Evolutionary conservation across 2,113 vertebrate species (phyloP), one percentile per base, ranked within the genome.

Genomic region (Sceloporus tristichus): DNA sequence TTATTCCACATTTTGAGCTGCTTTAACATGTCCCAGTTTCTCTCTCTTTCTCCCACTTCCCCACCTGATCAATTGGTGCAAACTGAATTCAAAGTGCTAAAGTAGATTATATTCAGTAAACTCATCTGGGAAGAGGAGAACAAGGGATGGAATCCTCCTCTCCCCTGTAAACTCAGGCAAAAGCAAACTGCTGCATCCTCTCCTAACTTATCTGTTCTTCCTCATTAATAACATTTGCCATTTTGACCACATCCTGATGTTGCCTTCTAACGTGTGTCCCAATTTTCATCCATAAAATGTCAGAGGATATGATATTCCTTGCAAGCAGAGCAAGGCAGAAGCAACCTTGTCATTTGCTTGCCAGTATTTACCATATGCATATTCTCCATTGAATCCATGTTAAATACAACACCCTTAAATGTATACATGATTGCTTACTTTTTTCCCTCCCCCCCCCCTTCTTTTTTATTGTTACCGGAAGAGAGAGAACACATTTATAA

Each of bases 401-500:
- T 59, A 80, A 71, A 19, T 10, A 11, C 77, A 80, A 71, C 6
- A 59, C 23, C 71, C 66, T 62, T 62, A 65, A 40, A 73, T 2
- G 7, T 73, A 16, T 16, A 23, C 19, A 65, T 11, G 59, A 65
- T 34, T 62, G 82, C 66, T 34, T 42, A 40, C 48, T 27, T 65
- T 29, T 89, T 34, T 71, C 53, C 77, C 74, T 83, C 16, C 14
- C 16, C 59, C 59, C 13, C 59, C 59, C 59, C 59, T 62, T 62
- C 59, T 18, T 62, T 62, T 62, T 62, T 14, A 62, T 62, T 70
- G 87, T 19, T 86, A 92, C 53, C 0, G 0, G 0, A 34, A 78
- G 1, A 0, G 13, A 85, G 62, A 85, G 93, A 92, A 92, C 54
- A 77, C 34, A 77, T 5, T 54, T 27, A 74, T 68, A 90, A 87